Base-by-base conservation (phyloP, 2,113 vertebrate genomes). In the Vireo altiloquus region DNA sequence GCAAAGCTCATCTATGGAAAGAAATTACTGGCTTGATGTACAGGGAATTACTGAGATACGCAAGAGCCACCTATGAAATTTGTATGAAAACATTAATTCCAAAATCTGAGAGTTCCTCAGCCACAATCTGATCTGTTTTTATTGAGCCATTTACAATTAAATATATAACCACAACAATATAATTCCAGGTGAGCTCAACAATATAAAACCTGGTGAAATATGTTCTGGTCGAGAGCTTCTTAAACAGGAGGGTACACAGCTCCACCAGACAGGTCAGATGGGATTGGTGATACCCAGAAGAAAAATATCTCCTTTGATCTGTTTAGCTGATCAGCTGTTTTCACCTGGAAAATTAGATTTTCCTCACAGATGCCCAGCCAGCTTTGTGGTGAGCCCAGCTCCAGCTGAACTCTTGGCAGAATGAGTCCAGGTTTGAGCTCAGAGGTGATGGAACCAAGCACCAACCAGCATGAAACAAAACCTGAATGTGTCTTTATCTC, bases 151-250 rank as follows among this genome's bases (percentile, higher is more conserved):
- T 87, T 53, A 28, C 66, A 30, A 72, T 63, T 61, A 69, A 79
- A 61, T 47, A 27, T 4, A 27, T 5, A 37, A n/a, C 31, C 25
- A 30, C 0, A 0, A n/a, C 31, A 59, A 39, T 39, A 39, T 39
- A 39, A 39, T 52, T 20, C 10, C 37, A 9, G 68, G 25, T 13
- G n/a, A n/a, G n/a, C n/a, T n/a, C n/a, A n/a, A n/a, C n/a, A n/a
- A n/a, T n/a, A n/a, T n/a, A n/a, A n/a, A 31, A n/a, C 2, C 3
- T 40, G 44, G 56, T 37, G 20, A 60, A 70, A 84, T 7, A 33
- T 17, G 17, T 66, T 82, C 46, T 88, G 86, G 39, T 59, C 21
- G 70, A 47, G 35, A 70, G n/a, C 63, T 56, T 8, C 82, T 86
- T 21, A 9, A 82, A 39, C 10, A 56, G 44, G 78, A 77, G 54